Evolutionary conservation across 2,888 invertebrate species (phyloP).

Genomic region (Capitulum mitella): DNA sequence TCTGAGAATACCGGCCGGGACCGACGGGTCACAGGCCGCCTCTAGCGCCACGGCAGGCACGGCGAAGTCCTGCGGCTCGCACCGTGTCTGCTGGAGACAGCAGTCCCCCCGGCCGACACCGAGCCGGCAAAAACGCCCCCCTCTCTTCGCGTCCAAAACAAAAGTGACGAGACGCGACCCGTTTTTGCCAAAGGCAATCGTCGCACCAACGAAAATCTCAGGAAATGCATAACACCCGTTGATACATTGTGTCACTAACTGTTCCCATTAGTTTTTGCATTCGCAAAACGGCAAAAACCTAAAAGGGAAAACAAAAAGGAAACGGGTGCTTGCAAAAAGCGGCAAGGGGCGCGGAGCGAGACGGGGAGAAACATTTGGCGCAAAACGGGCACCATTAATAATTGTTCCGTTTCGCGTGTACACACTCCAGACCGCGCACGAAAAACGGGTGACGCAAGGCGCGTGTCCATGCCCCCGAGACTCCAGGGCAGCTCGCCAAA

Average conservation of each 20-base stretch:
- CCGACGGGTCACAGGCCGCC: too few relatives aligned
- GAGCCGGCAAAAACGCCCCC: neutral
- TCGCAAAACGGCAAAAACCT: neutral
- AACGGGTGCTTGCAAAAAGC: neutral
- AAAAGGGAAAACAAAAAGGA: slow-evolving; percentile 5
- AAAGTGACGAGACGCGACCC: neutral
- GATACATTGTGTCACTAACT: slow-evolving; percentile 24
- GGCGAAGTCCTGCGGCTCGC: too few relatives aligned
- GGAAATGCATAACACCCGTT: slow-evolving; percentile 22
- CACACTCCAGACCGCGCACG: neutral
- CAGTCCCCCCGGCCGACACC: too few relatives aligned
- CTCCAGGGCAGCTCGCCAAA: neutral
- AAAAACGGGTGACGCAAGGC: neutral
- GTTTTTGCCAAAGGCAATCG: neutral
- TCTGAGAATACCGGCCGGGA: too few relatives aligned
- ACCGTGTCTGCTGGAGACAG: too few relatives aligned
- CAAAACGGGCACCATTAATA: slow-evolving; percentile 5
- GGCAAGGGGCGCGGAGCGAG: neutral
- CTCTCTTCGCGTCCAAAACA: neutral
- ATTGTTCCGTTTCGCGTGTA: neutral
- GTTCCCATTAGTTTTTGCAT: slow-evolving; percentile 12
- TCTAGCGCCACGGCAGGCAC: too few relatives aligned
- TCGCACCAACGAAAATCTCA: slow-evolving; percentile 12
- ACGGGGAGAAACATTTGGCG: neutral
- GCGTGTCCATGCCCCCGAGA: neutral